Conservation (phyloP, 1,140 invertebrate genomes). For the Scylla paramamosain region DNA sequence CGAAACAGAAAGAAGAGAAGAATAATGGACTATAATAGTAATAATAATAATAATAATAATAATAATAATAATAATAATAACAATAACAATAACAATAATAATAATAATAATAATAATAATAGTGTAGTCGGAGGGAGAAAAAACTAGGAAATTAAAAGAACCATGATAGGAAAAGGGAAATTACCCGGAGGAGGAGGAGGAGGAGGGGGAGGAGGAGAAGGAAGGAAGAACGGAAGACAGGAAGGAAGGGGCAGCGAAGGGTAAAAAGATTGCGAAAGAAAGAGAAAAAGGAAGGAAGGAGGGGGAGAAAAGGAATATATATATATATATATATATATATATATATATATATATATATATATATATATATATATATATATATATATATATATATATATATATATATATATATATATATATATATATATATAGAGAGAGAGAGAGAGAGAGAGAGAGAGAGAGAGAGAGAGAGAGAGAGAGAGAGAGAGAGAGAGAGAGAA, state of each 20-base stretch:
- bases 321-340: conserved; percentile 26
- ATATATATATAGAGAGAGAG: no score
- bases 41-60: no score
- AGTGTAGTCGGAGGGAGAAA: no score
- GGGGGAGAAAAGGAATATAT: not conserved
- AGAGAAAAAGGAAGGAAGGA: not conserved
- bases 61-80: no score
- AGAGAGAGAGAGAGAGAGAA: no score
- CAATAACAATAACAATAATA: no score
- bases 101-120: no score
- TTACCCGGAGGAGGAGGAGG: not conserved
- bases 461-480: no score
- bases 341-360: conserved; percentile 26
- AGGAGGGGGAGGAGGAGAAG: not conserved
- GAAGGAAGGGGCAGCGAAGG: not conserved
- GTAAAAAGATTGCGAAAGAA: not conserved
- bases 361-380: conserved; percentile 26
- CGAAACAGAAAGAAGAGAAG: no score
- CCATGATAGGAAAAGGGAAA: no score
- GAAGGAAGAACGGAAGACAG: not conserved
- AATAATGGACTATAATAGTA: no score
- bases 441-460: not conserved
- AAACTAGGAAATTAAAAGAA: no score
- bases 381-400: conserved; percentile 26
- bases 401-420: conserved; percentile 26